Base-by-base conservation (phyloP, 2,797 vertebrate genomes). In the Epinephelus coioides region DNA sequence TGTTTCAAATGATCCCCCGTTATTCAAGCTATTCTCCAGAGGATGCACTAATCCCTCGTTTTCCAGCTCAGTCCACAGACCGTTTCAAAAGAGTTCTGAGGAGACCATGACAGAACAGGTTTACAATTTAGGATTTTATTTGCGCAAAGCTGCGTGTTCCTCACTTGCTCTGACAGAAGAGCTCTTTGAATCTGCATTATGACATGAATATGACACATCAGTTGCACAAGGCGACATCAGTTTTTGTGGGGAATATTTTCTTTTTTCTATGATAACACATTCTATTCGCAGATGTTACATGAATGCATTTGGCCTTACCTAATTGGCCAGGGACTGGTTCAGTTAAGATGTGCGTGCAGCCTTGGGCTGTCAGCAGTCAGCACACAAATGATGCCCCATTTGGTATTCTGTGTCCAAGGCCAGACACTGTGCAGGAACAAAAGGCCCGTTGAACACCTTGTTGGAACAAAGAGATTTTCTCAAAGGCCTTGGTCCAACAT, bases 341-440 rank as follows among this genome's bases (percentile, higher is more conserved):
- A 79, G 78, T 69, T 78, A 85, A 89, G 84, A 85, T 84, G 85
- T 76, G 81, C 78, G 49, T 57, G 81, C 86, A 89, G 89, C 92
- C 92, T 92, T 91, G 89, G 89, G 92, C 90, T 81, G 88, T 93
- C 86, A 72, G 88, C 88, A 90, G 90, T 89, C 90, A 74, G 84
- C 53, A 13, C 88, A 87, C 86, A 93, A 92, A 92, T 92, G 76
- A 92, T 89, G 85, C 79, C 83, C 89, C 88, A 83, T 89, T 93
- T 93, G 87, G 89, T 87, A 84, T 91, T 92, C 82, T 74, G 86
- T 77, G 79, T 91, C 79, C 91, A 92, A 94, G 91, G 93, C 88
- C 91, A 93, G 88, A 87, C 67, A 76, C 78, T 51, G 78, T 27
- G 34, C 76, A 77, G 69, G 80, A 91, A 94, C 91, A 93, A 93